Evolutionary conservation across 2,888 invertebrate genomes (phyloP).

Genomic region (Dryocosmus kuriphilus): DNA sequence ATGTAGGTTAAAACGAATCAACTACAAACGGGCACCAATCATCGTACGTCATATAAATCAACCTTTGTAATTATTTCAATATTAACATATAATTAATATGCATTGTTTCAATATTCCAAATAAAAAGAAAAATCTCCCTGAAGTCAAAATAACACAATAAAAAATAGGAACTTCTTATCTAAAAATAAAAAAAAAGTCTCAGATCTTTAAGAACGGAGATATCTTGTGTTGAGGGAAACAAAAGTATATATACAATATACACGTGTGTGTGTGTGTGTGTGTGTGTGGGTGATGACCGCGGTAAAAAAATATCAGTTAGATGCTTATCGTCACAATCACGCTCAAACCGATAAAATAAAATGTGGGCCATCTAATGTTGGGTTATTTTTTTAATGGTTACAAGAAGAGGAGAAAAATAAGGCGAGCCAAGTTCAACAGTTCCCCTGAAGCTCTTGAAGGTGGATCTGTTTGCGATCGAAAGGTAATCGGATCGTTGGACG

Average conservation of each 20-base stretch:
- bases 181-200: constrained; percentile 6
- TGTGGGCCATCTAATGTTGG: constrained; percentile 62
- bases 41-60: too few species aligned
- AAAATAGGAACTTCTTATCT: neutral
- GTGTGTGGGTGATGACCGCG: constrained; percentile 41
- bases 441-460: constrained; percentile 42
- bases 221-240: constrained; percentile 7
- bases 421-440: constrained; percentile 46
- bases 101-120: too few species aligned
- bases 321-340: constrained; percentile 72
- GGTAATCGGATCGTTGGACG: constrained; percentile 52
- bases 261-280: too few species aligned
- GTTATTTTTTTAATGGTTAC: constrained; percentile 64
- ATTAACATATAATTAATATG: too few species aligned
- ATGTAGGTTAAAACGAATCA: neutral
- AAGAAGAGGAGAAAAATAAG: constrained; percentile 31
- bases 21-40: neutral
- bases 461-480: constrained; percentile 48
- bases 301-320: constrained; percentile 57
- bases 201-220: constrained; percentile 34
- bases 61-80: too few species aligned
- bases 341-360: constrained; percentile 64
- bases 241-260: too few species aligned
- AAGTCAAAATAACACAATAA: neutral
- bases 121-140: neutral